These are phyloP conservation scores for Anthrax anthrax DNA, from an alignment of 2,888 invertebrate species.

Conservation along the genomic window DNA sequence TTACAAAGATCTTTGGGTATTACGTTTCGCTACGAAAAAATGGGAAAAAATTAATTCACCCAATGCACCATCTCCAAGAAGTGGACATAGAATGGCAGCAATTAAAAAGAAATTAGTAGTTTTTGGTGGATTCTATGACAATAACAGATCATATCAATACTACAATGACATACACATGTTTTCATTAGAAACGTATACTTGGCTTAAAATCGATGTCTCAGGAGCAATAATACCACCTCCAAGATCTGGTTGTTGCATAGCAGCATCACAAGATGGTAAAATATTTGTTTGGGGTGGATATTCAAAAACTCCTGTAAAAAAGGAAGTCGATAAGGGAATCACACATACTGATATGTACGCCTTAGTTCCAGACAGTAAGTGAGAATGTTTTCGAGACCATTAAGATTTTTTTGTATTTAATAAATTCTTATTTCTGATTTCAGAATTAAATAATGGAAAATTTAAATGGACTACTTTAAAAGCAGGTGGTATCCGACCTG, in stretches of 20 bases:
- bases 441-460: constrained; percentile 43
- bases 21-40: constrained; percentile 53
- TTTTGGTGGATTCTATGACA: constrained; percentile 89
- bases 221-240: constrained; percentile 55
- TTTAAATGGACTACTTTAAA: constrained; percentile 61
- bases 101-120: constrained; percentile 64
- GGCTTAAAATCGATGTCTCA: constrained; percentile 54
- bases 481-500: constrained; percentile 47
- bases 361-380: constrained; percentile 47
- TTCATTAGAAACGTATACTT: constrained; percentile 61
- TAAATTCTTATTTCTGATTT: constrained; percentile 11
- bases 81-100: constrained; percentile 79
- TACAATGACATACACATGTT: constrained; percentile 77
- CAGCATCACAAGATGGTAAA: constrained; percentile 40
- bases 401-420: no score
- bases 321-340: constrained; percentile 57
- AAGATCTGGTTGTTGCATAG: constrained; percentile 58
- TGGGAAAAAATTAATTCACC: constrained; percentile 72
- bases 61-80: constrained; percentile 69
- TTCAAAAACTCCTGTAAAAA: constrained; percentile 55
- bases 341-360: constrained; percentile 57
- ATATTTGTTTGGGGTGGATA: constrained; percentile 65
- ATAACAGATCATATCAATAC: constrained; percentile 71
- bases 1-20: constrained; percentile 83
- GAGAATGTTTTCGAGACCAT: no score